Evolutionary conservation across 2,797 vertebrate species (phyloP).

Genomic region (Sardinella longiceps): DNA sequence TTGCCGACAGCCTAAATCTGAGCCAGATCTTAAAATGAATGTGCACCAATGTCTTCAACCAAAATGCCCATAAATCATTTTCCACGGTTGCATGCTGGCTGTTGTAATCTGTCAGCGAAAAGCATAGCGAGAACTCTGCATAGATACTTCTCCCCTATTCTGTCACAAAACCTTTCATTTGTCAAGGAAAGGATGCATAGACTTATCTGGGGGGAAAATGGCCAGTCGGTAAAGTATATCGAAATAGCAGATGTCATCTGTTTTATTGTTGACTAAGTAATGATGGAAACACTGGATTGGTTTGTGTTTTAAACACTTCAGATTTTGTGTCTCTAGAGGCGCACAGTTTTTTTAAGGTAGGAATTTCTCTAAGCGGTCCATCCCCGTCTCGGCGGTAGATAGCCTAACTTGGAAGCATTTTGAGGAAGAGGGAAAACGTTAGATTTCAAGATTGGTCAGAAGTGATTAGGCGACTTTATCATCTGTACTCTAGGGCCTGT

Average conservation of each 20-base stretch:
- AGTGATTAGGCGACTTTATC: background rate
- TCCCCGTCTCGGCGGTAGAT: background rate
- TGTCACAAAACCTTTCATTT: background rate
- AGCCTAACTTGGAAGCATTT: background rate
- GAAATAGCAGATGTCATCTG: background rate
- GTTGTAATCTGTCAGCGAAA: constrained; percentile 12
- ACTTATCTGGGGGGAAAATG: background rate
- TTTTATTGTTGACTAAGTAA: background rate
- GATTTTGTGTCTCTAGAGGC: background rate
- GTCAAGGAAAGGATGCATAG: background rate
- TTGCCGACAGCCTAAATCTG: background rate
- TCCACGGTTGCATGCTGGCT: background rate
- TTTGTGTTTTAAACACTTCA: background rate
- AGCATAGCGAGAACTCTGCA: background rate
- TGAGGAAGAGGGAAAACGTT: background rate
- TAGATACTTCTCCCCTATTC: background rate
- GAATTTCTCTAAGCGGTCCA: background rate
- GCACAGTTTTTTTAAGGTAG: background rate
- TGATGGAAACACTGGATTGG: background rate
- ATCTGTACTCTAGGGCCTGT: background rate
- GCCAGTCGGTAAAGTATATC: background rate
- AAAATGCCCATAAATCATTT: background rate
- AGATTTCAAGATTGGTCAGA: background rate
- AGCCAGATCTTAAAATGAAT: background rate
- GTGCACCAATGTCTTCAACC: constrained; percentile 13